Evolutionary conservation across 2,797 vertebrate species (phyloP), one percentile per base, ranked within the genome.

Genomic region (Hirundo rustica): DNA sequence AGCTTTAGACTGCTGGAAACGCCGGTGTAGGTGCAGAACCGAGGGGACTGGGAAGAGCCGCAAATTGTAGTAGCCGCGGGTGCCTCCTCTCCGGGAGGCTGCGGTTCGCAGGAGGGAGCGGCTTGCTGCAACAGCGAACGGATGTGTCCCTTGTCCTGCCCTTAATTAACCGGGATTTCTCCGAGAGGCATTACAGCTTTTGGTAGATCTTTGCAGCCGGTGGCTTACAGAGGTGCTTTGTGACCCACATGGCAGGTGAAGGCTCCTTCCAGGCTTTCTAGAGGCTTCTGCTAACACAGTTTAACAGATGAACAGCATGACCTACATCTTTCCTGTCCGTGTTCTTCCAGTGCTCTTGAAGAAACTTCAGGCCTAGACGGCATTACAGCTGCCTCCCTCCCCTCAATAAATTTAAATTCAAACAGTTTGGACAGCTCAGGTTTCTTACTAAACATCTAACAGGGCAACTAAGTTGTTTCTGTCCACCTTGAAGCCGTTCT

Each of bases 51-150:
- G 66, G 45, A 27, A 38, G 74, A 55, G 10, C 65, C 10, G 57
- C 57, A 32, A 2, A 32, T 32, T 18, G 19, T 34, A 2, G 2
- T 10, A 62, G 57, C 21, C 17, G 34, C 0, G 1, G 30, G 11
- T 40, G 42, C 50, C 23, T 44, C 10, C 18, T 44, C 36, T 40
- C 29, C 2, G 4, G 22, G 30, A 36, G 22, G n/a, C 25, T 85
- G 65, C 27, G 16, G 44, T 54, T 71, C 10, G 16, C 48, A 4
- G 60, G 26, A 68, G 54, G 55, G 30, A 74, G n/a, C 44, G 34
- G 9, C 34, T 53, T 30, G n/a, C 36, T 44, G 3, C 18, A 44
- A 22, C 25, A 13, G 32, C 0, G 3, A 25, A 11, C 0, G 4
- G 21, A 77, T 38, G 26, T 19, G 11, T 67, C 53, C 44, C 53